Percentiles rank a stretch among this genome's conserved stretches.
Evolutionary conservation across 1,140 invertebrate genomes (phyloP).

Genomic region (Venustaconcha ellipsiformis): DNA sequence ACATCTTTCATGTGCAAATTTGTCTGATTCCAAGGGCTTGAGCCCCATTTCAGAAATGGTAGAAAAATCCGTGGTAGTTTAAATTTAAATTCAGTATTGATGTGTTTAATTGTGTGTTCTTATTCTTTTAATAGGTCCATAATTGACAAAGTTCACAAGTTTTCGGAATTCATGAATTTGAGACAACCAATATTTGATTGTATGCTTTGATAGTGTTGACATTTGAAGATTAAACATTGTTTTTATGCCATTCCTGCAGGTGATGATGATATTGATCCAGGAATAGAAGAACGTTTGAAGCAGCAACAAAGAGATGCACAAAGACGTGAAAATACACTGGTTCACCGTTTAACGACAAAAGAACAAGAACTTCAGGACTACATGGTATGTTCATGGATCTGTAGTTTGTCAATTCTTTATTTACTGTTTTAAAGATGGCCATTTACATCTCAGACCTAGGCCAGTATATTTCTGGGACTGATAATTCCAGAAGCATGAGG

Average conservation of each 20-base stretch:
- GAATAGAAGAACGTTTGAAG: conserved; percentile 85
- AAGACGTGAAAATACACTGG: conserved; percentile 90
- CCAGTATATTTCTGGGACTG: background rate
- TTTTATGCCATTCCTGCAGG: conserved; percentile 23
- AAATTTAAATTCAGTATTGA: too few relatives aligned
- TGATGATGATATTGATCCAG: conserved; percentile 61
- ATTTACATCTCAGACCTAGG: background rate
- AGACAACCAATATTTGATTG: too few relatives aligned
- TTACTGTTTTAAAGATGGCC: background rate
- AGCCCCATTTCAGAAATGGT: too few relatives aligned
- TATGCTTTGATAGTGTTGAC: too few relatives aligned
- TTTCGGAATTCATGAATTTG: too few relatives aligned
- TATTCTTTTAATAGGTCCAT: too few relatives aligned
- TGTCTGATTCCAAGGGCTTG: too few relatives aligned
- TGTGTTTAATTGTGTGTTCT: too few relatives aligned
- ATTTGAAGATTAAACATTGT: too few relatives aligned
- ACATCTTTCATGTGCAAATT: too few relatives aligned
- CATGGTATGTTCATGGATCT: conserved; percentile 77
- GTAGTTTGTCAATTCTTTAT: background rate
- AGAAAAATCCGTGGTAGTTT: too few relatives aligned
- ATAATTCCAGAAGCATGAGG: background rate
- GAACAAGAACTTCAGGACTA: conserved; percentile 98
- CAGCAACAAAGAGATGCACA: conserved; percentile 86
- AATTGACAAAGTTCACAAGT: too few relatives aligned
- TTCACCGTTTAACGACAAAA: conserved; percentile 90